These are phyloP conservation scores for Colletes latitarsis DNA, from an alignment of 1,140 invertebrate species.

Conservation along the genomic window DNA sequence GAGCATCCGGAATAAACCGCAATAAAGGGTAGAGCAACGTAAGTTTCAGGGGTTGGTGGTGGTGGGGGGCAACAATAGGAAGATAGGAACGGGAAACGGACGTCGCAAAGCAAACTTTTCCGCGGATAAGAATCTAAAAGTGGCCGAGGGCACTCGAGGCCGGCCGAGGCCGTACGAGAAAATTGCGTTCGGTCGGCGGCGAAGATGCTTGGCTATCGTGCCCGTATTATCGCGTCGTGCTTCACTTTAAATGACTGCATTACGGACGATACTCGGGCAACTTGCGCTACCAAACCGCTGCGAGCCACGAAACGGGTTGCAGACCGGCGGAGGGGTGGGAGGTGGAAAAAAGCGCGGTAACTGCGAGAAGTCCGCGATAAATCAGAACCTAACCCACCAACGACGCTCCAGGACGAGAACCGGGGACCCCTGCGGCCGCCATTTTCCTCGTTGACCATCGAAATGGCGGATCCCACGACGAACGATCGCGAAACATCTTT, in stretches of 20 bases:
- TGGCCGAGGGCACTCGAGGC: neutral
- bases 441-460: slow-evolving; percentile 27
- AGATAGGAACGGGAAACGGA: slow-evolving; percentile 42
- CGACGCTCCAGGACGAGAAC: neutral
- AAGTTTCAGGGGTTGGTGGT: neutral
- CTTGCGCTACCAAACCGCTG: neutral
- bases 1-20: slow-evolving; percentile 15
- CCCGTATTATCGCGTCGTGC: slow-evolving; percentile 55
- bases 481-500: slow-evolving; percentile 49
- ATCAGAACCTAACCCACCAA: slow-evolving; percentile 23
- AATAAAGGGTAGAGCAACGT: slow-evolving; percentile 21
- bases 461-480: slow-evolving; percentile 39
- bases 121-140: slow-evolving; percentile 50
- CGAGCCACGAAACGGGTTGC: neutral
- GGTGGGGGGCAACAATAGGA: slow-evolving; percentile 11
- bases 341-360: slow-evolving; percentile 31
- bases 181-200: slow-evolving; percentile 35
- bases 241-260: slow-evolving; percentile 57
- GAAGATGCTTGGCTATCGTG: slow-evolving; percentile 39
- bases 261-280: slow-evolving; percentile 32
- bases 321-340: neutral
- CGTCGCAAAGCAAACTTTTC: slow-evolving; percentile 39
- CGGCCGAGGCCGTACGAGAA: slow-evolving; percentile 13
- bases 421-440: neutral
- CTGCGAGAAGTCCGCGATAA: slow-evolving; percentile 44